These are phyloP conservation scores for Lordiphosa andalusiaca DNA, from an alignment of 2,888 invertebrate species.

Conservation along the genomic window DNA sequence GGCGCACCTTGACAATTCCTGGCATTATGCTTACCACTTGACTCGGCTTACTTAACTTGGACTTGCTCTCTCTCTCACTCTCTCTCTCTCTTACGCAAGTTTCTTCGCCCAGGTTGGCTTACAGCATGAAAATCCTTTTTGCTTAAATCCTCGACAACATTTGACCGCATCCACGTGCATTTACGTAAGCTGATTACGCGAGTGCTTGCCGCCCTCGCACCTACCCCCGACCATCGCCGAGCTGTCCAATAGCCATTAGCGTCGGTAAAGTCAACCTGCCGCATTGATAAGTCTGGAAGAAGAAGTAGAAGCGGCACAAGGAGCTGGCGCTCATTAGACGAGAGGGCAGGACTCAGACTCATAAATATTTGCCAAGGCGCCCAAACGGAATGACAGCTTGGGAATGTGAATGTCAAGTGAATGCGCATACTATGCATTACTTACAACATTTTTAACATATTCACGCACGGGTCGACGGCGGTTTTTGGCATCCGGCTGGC, in stretches of 20 bases:
- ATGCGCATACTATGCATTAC: constrained; percentile 53
- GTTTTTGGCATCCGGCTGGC: neutral
- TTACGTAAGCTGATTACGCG: constrained; percentile 68
- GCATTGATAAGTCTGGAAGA: neutral
- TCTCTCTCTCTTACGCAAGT: constrained; percentile 4
- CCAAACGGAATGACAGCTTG: constrained; percentile 52
- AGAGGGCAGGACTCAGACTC: constrained; percentile 31
- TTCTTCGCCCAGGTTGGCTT: constrained; percentile 18
- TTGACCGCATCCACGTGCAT: constrained; percentile 50
- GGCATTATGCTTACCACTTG: too few relatives aligned
- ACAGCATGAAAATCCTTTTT: constrained; percentile 59
- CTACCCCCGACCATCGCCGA: too few relatives aligned
- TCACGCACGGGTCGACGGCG: constrained; percentile 11
- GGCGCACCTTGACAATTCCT: too few relatives aligned
- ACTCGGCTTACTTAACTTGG: too few relatives aligned
- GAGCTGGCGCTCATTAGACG: constrained; percentile 5
- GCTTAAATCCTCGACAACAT: constrained; percentile 58
- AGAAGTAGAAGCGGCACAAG: neutral
- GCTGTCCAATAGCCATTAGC: constrained; percentile 43
- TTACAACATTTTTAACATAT: constrained; percentile 19
- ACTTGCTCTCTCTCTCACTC: neutral
- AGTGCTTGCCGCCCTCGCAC: constrained; percentile 22
- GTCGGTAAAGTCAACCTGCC: neutral
- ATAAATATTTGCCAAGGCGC: constrained; percentile 57
- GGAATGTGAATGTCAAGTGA: constrained; percentile 55